Evolutionary conservation across 2,797 vertebrate genomes (phyloP), one percentile per base, ranked within the genome.

Genomic region (Sitta carolinensis): DNA sequence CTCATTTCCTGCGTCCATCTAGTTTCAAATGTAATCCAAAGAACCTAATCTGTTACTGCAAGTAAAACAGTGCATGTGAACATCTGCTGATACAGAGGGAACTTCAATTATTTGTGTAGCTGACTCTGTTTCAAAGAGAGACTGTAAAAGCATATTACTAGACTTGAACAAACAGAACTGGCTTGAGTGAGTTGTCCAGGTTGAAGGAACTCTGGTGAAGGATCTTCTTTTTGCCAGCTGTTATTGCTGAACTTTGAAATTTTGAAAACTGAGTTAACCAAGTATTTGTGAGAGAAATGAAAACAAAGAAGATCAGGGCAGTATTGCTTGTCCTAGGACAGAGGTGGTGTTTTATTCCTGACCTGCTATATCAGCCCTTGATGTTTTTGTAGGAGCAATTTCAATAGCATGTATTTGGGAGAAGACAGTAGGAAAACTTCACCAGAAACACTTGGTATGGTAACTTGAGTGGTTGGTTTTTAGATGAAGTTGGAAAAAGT

Each of bases 21-120:
- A 75, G 47, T 91, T 95, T 78, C 67, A 88, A 11, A 64, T 72
- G 62, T 78, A 51, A 75, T 83, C 68, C 64, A 70, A 75, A 94
- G 85, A 77, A 67, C 38, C 30, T 67, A 64, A 43, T 63, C 51
- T 84, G 42, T 79, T 90, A 34, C 13, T 84, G 67, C 59, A 88
- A 82, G 67, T 78, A 55, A 72, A 91, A 30, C 5, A 10, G 40
- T 0, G 1, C 55, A 32, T 57, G 45, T 57, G 74, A 93, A 63
- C 58, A 90, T 90, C 55, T 82, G 59, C 87, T 88, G 67, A 61
- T 89, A 18, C 8, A 66, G 76, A 51, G 48, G 59, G 38, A 69
- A 43, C 27, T 50, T 58, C n/a, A 73, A 0, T 72, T 66, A 48
- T 92, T 80, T 89, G 54, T 54, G 40, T 83, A 48, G 62, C 73